These are phyloP conservation scores for Lerista edwardsae DNA, from an alignment of 2,797 vertebrate species.

Conservation along the genomic window DNA sequence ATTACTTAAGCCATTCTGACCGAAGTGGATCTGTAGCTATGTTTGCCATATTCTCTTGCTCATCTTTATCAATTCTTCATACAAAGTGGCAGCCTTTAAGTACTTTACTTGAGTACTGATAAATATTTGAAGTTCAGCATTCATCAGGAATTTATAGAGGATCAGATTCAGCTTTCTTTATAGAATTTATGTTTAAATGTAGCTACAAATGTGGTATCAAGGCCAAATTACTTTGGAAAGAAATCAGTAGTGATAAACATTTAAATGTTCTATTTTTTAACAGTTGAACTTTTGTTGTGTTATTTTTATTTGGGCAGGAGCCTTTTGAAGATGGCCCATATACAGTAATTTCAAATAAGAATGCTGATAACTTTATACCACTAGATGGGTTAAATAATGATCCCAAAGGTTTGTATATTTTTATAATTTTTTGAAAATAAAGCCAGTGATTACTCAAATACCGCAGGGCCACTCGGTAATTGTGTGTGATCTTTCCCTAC, in stretches of 20 bases:
- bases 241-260: background rate
- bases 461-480: background rate
- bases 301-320: slow-evolving; percentile 76
- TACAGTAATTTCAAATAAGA: slow-evolving; percentile 75
- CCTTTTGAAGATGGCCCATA: slow-evolving; percentile 79
- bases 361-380: slow-evolving; percentile 78
- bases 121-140: background rate
- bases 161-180: background rate
- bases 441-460: background rate
- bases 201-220: background rate
- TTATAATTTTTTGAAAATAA: background rate
- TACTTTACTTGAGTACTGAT: background rate
- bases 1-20: background rate
- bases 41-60: background rate
- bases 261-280: background rate
- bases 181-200: background rate
- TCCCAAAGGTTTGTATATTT: slow-evolving; percentile 81
- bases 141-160: background rate
- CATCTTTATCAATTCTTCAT: background rate
- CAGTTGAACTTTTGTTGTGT: background rate
- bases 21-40: background rate
- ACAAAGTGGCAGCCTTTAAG: background rate
- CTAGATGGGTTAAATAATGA: slow-evolving; percentile 79
- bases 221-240: background rate
- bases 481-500: background rate